Percentiles rank a stretch among this genome's conserved stretches.
phyloP scores from a whole-genome alignment of 2,113 vertebrate species.

The Pedetes capensis region DNA sequence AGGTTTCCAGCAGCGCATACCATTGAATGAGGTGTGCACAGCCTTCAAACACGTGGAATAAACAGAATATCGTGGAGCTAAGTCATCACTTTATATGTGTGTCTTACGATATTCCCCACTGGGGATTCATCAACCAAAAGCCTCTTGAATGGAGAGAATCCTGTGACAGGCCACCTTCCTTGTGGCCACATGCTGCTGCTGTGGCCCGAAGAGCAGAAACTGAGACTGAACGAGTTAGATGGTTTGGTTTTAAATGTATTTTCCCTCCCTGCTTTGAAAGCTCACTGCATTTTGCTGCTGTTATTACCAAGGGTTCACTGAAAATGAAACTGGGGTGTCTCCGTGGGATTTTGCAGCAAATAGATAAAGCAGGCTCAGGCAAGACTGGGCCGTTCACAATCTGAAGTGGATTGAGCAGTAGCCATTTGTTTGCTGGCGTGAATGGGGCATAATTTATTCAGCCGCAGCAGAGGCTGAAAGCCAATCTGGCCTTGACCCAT shows the following conservation, averaged over 20 bases:
- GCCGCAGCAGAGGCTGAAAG: conserved; percentile 3
- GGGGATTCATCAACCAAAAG: conserved; percentile 18
- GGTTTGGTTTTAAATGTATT: conserved; percentile 1
- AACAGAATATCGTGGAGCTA: neutral
- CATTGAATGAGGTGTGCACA: neutral
- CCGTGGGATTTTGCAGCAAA: conserved; percentile 43
- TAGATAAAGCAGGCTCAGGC: conserved; percentile 57
- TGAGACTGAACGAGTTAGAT: neutral
- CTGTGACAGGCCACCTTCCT: neutral
- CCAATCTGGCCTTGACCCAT: conserved; percentile 55
- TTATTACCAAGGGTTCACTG: conserved; percentile 30
- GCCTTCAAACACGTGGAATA: neutral
- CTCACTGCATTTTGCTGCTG: conserved; percentile 25
- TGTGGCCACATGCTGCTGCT: neutral
- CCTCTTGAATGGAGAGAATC: neutral
- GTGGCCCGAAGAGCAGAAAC: neutral
- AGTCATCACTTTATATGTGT: neutral
- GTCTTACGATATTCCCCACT: neutral
- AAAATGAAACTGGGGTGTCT: conserved; percentile 55
- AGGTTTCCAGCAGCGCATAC: conserved; percentile 7
- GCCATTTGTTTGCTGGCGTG: conserved; percentile 45
- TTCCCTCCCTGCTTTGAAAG: conserved; percentile 28
- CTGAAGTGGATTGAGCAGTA: conserved; percentile 14
- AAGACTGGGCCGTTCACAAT: conserved; percentile 1
- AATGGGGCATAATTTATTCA: conserved; percentile 60